Percentiles rank a stretch among this genome's conserved stretches.
Evolutionary conservation across 2,888 invertebrate genomes (phyloP).

Genomic region (Sicus ferrugineus): DNA sequence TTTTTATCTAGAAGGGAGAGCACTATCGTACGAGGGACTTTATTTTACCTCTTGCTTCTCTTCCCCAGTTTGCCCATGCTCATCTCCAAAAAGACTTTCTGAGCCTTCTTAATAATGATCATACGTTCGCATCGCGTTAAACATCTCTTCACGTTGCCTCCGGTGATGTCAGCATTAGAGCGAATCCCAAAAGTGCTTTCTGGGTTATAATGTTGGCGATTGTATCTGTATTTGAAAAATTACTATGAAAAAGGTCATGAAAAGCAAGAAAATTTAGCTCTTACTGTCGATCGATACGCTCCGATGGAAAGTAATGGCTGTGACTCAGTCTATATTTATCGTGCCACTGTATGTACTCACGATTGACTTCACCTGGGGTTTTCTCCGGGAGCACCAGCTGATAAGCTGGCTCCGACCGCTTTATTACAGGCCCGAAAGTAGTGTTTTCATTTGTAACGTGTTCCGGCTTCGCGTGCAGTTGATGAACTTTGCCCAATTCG

Average conservation of each 20-base stretch:
- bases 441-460: constrained; percentile 50
- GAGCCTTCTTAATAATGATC: constrained; percentile 50
- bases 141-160: constrained; percentile 47
- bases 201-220: constrained; percentile 43
- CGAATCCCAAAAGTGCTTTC: constrained; percentile 44
- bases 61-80: constrained; percentile 48
- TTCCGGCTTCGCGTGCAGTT: constrained; percentile 51
- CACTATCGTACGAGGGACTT: not conserved
- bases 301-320: constrained; percentile 55
- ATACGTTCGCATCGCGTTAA: constrained; percentile 47
- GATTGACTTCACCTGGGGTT: constrained; percentile 47
- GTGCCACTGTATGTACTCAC: constrained; percentile 50
- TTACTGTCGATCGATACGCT: constrained; percentile 52
- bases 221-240: constrained; percentile 50
- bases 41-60: constrained; percentile 46
- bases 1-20: no score
- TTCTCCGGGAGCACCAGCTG: constrained; percentile 50
- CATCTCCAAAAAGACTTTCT: constrained; percentile 49
- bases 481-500: constrained; percentile 47
- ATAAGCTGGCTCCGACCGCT: constrained; percentile 41
- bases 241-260: not conserved
- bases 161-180: constrained; percentile 43
- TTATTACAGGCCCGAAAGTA: constrained; percentile 48
- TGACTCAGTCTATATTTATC: constrained; percentile 56
- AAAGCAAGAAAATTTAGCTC: not conserved